Evolutionary conservation across 2,797 vertebrate genomes (phyloP), one percentile per base, ranked within the genome.

Genomic region (Malurus splendens): DNA sequence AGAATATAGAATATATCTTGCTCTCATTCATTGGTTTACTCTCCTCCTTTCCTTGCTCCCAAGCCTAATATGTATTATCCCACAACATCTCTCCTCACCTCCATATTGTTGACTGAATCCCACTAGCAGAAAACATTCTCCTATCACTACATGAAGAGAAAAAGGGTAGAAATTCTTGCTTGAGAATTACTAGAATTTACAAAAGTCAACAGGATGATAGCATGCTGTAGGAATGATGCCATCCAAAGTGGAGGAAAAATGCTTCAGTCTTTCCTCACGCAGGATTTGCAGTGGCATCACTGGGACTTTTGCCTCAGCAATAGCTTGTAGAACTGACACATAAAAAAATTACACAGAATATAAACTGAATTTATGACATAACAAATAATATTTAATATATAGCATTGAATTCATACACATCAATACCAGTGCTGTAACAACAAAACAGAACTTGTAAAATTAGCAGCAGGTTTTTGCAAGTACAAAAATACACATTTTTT

Each of bases 401-500:
- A 96, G 94, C 93, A 96, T 96, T 94, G 93, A 96, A 93, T 94
- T 94, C 85, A 95, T 96, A 96, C 93, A 96, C 92, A 96, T 96
- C 95, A 95, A 93, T 94, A 96, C 94, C 95, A 96, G 95, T 96
- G 96, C 95, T 67, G 78, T 94, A 95, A 97, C 96, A 97, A 96
- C 86, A 88, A 93, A 97, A 96, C 94, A 93, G 73, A 96, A 96
- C 94, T 97, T 97, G 96, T 97, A 97, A 97, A 98, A 96, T 96
- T 98, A 98, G 98, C 98, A 99, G 98, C 98, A 98, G 95, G 96
- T 98, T 98, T 82, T 98, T 97, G 97, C 98, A 98, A 98, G 97
- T 98, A 99, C 97, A 99, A 98, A 99, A 98, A 98, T 98, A 98
- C 98, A 98, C 97, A 96, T 98, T 98, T 97, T 97, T 98, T 98